Conservation (phyloP, 2,113 vertebrate species). For the Prolemur simus region DNA sequence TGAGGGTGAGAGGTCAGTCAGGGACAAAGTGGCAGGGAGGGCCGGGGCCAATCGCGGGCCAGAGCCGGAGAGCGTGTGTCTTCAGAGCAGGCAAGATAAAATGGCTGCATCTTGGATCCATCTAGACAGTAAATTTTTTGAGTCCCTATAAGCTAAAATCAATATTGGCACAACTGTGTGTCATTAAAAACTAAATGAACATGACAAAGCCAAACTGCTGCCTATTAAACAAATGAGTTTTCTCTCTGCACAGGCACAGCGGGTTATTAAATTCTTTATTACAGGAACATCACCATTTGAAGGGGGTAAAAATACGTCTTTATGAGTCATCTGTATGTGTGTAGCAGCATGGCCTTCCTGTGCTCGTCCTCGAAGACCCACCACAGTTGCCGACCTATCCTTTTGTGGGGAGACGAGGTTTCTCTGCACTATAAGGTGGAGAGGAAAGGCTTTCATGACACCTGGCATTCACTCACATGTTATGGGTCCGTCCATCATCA, state of each 20-base stretch:
- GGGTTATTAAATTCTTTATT: conserved; percentile 86
- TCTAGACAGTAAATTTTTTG: conserved; percentile 87
- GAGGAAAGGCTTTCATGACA: rapidly evolving
- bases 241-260: conserved; percentile 82
- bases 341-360: background rate
- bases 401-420: rapidly evolving
- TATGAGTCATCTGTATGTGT: conserved; percentile 59
- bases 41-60: background rate
- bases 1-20: background rate
- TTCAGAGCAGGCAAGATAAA: conserved; percentile 69
- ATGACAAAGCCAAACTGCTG: conserved; percentile 87
- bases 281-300: conserved; percentile 73
- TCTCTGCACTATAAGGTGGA: background rate
- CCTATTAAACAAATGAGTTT: conserved; percentile 89
- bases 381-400: rapidly evolving
- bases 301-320: conserved; percentile 7
- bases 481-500: rapidly evolving
- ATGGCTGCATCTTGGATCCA: conserved; percentile 80
- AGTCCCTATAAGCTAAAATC: conserved; percentile 90
- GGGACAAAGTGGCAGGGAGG: background rate
- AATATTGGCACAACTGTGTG: conserved; percentile 89
- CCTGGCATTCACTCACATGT: rapidly evolving
- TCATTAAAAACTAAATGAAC: conserved; percentile 90
- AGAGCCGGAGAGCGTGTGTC: background rate
- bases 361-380: rapidly evolving